Base-by-base conservation (phyloP, 2,113 vertebrate species). In the Thunnus maccoyii region DNA sequence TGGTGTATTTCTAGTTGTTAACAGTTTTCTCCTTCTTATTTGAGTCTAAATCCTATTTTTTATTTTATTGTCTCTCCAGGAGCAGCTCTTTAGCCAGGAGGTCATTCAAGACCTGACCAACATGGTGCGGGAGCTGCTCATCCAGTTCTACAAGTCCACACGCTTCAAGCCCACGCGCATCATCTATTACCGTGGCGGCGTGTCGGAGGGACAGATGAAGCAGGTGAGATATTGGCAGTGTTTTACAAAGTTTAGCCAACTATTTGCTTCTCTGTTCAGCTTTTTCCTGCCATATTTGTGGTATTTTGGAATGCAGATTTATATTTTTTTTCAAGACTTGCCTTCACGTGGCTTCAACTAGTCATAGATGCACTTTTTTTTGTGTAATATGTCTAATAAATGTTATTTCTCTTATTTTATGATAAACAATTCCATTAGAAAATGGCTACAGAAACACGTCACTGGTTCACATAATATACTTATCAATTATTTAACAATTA, bases 141-240 rank as follows among this genome's bases (percentile, higher is more conserved):
- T 99, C 86, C 98, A 99, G 91, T 99, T 99, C 84, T 99, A 99
- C 94, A 99, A 99, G 87, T 99, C 98, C 51, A 99, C 98, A 0
- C 97, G 97, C 54, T 99, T 99, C 93, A 99, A 99, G 89, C 98
- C 98, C 77, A 99, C 98, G 0, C 95, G 98, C n/a, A 99, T 99
- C 83, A 99, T 99, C 89, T 99, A 99, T 76, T 99, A 99, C 86
- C 96, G 98, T 13, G 98, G 98, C 15, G 98, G 98, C 1, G 98
- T 99, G 6, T 99, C 98, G 0, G 98, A 99, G 93, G 98, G 98
- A 44, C 98, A 99, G 85, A 99, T 99, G 98, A 99, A 99, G 72
- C 98, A 99, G 97, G 98, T 98, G 85, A 68, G 81, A 15, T 1
- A 9, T 17, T 13, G 15, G 18, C 22, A 4, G 13, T 27, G 17